Base-by-base conservation (phyloP, 1,140 invertebrate genomes). In the Carposina sasakii region DNA sequence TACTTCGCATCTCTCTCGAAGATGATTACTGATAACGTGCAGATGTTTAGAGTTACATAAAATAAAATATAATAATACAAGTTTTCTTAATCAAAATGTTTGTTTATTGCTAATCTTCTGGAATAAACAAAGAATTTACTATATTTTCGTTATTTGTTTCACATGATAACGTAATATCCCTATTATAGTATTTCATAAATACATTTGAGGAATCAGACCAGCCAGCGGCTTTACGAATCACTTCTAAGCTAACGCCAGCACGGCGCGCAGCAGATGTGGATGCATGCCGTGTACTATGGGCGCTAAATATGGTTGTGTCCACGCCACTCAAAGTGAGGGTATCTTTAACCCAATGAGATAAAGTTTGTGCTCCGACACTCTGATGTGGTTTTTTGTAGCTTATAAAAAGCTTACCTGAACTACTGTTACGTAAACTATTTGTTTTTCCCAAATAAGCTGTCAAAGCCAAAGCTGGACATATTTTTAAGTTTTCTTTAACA, bases 341-440 rank as follows among this genome's bases (percentile, higher is more conserved):
- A n/a, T n/a, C n/a, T n/a, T n/a, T 6, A 12, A 68, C 39, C 60
- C 65, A 69, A 34, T 59, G 46, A 15, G 54, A 47, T 34, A 70
- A 39, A 1, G 61, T 54, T 44, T 67, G 63, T 9, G 57, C 30
- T n/a, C 49, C 40, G 8, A 60, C 52, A 40, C 45, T 39, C 28
- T 34, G 45, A 40, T 57, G 46, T 10, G 59, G 64, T 47, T 58
- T 67, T 22, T 47, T 52, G 13, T 48, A 43, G 40, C 53, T 48
- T 15, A 63, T 56, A 43, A 67, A 63, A 6, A 67, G 45, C 2
- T 33, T 34, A n/a, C 44, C 20, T n/a, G n/a, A n/a, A 42, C 10
- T 1, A 15, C 22, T n/a, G 5, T 9, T 1, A 5, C 39, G 40
- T 21, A 54, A 23, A 10, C 12, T 2, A 19, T 1, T 21, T 3